Base-by-base conservation (phyloP, 2,797 vertebrate species). In the Danio albolineatus region DNA sequence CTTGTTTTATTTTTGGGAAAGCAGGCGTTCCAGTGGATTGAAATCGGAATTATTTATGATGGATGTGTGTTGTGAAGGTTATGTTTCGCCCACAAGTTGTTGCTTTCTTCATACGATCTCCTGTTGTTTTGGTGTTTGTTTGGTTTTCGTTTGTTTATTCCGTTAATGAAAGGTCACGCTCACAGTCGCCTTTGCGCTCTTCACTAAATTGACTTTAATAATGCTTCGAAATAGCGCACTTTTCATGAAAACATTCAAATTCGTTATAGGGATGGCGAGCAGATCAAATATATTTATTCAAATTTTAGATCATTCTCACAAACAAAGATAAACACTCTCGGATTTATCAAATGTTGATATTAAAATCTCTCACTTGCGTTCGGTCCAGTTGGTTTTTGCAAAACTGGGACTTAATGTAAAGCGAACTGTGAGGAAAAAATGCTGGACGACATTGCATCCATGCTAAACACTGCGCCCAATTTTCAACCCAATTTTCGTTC, bases 21-120 rank as follows among this genome's bases (percentile, higher is more conserved):
- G n/a, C n/a, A n/a, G n/a, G n/a, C n/a, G 21, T 59, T 79, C 54
- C 28, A 62, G n/a, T 74, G 21, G 61, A 81, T 74, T 48, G 54
- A 67, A 73, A 73, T 59, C 65, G 41, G 61, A 81, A 74, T 82
- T 77, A 62, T 79, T 85, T 73, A 57, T 72, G 41, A 57, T 78
- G 57, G 48, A 57, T 71, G 71, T 66, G 69, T 76, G 53, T 80
- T 67, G 39, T 81, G 79, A 79, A 83, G 81, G 78, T 76, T 60
- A 69, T 14, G 43, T 62, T 69, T 79, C 16, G 38, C 71, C 72
- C 61, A 53, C 16, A 79, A 60, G 36, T 73, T 5, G 12, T 76
- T 66, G 28, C 14, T n/a, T 56, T 79, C 56, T 44, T 70, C 12
- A 76, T 70, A 6, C 81, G 74, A 77, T 60, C n/a, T 43, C 49